These are phyloP conservation scores for Lacanobia wlatinum DNA, from an alignment of 2,888 invertebrate genomes.

Conservation along the genomic window DNA sequence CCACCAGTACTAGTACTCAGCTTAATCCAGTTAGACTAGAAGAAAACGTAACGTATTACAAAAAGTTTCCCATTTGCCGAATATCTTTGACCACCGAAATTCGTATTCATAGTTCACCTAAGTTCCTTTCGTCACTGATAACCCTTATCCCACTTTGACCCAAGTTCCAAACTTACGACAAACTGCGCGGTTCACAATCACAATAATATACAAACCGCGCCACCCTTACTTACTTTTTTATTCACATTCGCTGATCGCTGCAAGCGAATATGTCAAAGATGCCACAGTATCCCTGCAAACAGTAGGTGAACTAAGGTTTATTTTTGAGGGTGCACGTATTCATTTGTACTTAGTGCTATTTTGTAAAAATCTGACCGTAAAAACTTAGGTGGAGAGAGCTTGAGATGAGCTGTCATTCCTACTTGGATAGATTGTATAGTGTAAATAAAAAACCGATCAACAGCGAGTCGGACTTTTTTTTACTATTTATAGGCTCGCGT, in stretches of 20 bases:
- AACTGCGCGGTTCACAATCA: conserved; percentile 46
- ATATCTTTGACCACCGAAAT: conserved; percentile 8
- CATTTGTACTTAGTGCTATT: background rate
- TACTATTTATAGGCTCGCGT: no score
- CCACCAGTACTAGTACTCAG: no score
- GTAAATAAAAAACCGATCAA: no score
- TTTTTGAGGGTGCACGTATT: background rate
- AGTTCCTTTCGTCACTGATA: conserved; percentile 21
- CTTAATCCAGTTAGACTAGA: no score
- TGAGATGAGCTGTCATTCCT: no score
- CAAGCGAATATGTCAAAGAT: conserved; percentile 44
- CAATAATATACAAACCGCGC: conserved; percentile 49
- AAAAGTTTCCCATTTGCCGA: background rate
- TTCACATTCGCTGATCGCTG: conserved; percentile 46
- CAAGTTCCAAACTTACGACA: conserved; percentile 45
- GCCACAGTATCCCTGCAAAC: conserved; percentile 12
- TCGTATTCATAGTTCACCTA: conserved; percentile 12
- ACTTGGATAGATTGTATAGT: no score
- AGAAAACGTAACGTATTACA: no score
- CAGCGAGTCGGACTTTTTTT: no score
- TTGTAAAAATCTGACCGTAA: no score
- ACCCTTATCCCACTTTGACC: conserved; percentile 32
- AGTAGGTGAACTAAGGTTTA: background rate
- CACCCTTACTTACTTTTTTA: conserved; percentile 47
- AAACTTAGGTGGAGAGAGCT: no score